Base-by-base conservation (phyloP, 2,797 vertebrate genomes). In the Spheniscus humboldti region DNA sequence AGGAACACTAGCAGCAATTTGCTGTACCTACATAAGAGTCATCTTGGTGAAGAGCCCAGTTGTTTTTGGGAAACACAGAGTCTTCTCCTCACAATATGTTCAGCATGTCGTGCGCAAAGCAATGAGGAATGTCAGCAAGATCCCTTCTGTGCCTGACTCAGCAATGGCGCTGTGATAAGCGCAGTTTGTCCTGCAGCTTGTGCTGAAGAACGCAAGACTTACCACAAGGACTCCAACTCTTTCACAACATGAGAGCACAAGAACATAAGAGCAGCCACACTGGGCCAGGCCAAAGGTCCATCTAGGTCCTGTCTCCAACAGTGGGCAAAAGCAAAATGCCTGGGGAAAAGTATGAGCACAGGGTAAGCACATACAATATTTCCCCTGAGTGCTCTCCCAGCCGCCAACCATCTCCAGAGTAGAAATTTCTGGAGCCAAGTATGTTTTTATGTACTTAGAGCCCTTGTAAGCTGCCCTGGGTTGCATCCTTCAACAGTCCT, bases 271-370 rank as follows among this genome's bases (percentile, higher is more conserved):
- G 75, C 89, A 91, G 91, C 69, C 82, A 86, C 95, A 72, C 76
- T 94, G 76, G 78, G 89, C 91, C 87, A 96, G 96, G 96, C 90
- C 94, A 97, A 96, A 96, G 96, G 96, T 97, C 90, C 90, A 90
- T 90, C 68, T 20, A 94, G 62, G 73, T 94, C 82, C 73, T 81
- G 90, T 68, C 95, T 96, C 94, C 96, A 97, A 94, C 64, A 96
- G 27, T n/a, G 91, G 95, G 73, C 94, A 97, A 96, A 97, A 96
- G 94, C 76, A 84, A 96, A 94, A 92, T 81, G 96, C 94, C 94
- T 94, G 92, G 92, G 94, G 91, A 89, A 89, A 96, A 97, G 68
- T 92, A 91, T 81, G 96, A 94, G 91, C 92, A 92, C 82, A 94
- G 96, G 69, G 95, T 92, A 92, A 96, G 87, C 95, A 94, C 92